phyloP scores from a whole-genome alignment of 2,888 invertebrate species.

The Camponotus fellah region DNA sequence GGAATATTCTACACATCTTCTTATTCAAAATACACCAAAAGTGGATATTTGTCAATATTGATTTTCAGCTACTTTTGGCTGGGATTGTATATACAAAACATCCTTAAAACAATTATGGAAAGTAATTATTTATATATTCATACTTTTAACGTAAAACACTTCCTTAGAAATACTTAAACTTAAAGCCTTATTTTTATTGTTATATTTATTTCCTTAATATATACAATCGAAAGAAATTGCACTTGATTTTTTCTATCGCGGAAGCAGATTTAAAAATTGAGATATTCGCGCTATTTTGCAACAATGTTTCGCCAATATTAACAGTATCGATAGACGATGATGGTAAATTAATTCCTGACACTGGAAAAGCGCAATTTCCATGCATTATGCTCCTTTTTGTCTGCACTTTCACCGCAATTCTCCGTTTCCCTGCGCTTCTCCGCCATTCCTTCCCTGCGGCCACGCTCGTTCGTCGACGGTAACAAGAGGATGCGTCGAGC shows the following conservation, averaged over 20 bases:
- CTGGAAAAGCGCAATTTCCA: slow-evolving; percentile 27
- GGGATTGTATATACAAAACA: too few species aligned
- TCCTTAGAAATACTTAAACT: not conserved
- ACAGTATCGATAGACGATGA: slow-evolving; percentile 21
- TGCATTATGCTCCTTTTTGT: slow-evolving; percentile 40
- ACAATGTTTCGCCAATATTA: slow-evolving; percentile 4
- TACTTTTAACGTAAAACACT: not conserved
- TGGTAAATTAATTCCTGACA: slow-evolving; percentile 31
- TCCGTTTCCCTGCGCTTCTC: slow-evolving; percentile 37
- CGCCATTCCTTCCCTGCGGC: slow-evolving; percentile 15
- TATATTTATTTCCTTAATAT: not conserved
- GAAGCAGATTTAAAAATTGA: not conserved
- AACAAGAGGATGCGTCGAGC: slow-evolving; percentile 62
- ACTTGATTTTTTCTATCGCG: not conserved
- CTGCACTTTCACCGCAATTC: slow-evolving; percentile 33
- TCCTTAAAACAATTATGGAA: not conserved
- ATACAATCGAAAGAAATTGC: not conserved
- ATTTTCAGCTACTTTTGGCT: too few species aligned
- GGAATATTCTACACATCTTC: too few species aligned
- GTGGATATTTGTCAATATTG: too few species aligned
- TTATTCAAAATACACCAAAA: too few species aligned
- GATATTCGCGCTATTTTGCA: not conserved
- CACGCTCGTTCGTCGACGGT: slow-evolving; percentile 41
- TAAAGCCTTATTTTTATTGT: not conserved
- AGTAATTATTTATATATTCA: not conserved